Base-by-base conservation (phyloP, 2,797 vertebrate species). In the Oryzias sinensis region DNA sequence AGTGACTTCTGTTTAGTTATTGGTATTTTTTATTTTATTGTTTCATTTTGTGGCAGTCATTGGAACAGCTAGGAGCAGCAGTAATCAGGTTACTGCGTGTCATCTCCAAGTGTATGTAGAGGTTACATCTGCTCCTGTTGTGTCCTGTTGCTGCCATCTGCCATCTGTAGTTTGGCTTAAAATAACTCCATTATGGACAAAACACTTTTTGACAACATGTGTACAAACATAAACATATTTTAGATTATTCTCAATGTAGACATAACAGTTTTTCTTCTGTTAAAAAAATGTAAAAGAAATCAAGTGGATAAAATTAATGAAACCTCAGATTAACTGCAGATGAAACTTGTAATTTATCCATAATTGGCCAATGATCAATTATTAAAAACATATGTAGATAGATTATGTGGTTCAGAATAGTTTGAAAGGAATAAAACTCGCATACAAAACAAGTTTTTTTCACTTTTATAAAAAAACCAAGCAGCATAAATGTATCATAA, bases 91-190 rank as follows among this genome's bases (percentile, higher is more conserved):
- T 73, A 77, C 68, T 67, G 58, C 49, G 8, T 46, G 18, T 61
- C 70, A 41, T 61, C 64, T 72, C 51, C 47, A 64, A 48, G 70
- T 58, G 61, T 37, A 47, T 54, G 83, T 79, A 61, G 52, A 78
- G 82, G 82, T 83, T 83, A 87, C 81, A 82, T 82, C 86, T 86
- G 84, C 65, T 71, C 66, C 70, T 67, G 65, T 49, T 76, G 76
- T 72, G 56, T 65, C 74, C 78, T 42, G 72, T 75, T 27, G 72
- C 56, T 62, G 68, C 84, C 85, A 86, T 89, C 84, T 88, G 86
- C 64, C 77, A 62, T 65, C 55, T 45, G 79, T 76, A 87, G 55
- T 89, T 37, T 75, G 75, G 82, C 76, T 71, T 57, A 79, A 74
- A 70, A 22, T 25, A 55, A 49, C 62, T 4, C 11, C 3, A 9